phyloP scores from a whole-genome alignment of 2,888 invertebrate species.

The Hetaerina titia region DNA sequence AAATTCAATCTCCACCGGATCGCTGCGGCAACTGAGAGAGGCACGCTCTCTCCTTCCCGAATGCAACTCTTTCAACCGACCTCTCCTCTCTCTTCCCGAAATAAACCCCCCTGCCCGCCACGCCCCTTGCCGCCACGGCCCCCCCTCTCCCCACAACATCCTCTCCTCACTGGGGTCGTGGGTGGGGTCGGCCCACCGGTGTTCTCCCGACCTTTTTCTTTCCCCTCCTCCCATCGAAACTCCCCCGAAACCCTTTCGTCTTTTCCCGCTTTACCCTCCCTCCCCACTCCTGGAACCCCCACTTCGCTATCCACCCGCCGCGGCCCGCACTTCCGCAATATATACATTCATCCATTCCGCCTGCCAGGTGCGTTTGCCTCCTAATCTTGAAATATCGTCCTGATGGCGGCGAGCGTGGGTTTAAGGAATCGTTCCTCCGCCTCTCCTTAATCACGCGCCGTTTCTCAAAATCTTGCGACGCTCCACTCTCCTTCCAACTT shows the following conservation, averaged over 20 bases:
- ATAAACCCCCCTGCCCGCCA: too few species aligned
- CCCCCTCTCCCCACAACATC: neutral
- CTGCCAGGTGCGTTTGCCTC: constrained; percentile 55
- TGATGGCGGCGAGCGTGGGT: neutral
- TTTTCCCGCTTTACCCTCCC: neutral
- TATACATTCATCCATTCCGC: constrained; percentile 43
- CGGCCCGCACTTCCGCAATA: constrained; percentile 3
- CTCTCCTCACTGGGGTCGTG: neutral
- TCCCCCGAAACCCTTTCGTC: neutral
- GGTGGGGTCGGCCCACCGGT: neutral
- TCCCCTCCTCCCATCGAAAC: neutral
- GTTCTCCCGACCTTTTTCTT: neutral
- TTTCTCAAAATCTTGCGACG: constrained; percentile 41
- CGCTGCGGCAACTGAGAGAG: too few species aligned
- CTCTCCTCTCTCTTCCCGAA: too few species aligned
- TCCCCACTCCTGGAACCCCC: neutral
- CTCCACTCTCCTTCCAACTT: neutral
- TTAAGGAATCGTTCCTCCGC: constrained; percentile 24
- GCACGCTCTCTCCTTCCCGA: too few species aligned
- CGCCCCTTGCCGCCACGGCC: neutral
- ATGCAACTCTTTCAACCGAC: too few species aligned
- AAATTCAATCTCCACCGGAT: too few species aligned
- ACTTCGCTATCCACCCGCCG: neutral
- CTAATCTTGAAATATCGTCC: constrained; percentile 63
- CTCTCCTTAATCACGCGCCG: constrained; percentile 44